phyloP scores from a whole-genome alignment of 2,113 vertebrate genomes.

The Noturus placidus region DNA sequence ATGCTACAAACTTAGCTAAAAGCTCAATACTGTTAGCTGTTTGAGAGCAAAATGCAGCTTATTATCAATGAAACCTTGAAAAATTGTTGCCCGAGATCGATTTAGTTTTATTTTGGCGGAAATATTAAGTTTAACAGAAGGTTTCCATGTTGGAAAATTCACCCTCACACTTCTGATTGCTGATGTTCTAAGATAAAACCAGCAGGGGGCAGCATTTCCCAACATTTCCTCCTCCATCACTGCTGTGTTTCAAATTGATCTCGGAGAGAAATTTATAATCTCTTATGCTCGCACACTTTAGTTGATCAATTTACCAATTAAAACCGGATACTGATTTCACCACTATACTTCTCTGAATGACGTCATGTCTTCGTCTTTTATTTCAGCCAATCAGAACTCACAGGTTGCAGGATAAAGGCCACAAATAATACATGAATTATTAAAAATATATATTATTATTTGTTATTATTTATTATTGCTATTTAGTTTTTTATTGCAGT shows the following conservation, averaged over 20 bases:
- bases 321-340: background rate
- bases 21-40: background rate
- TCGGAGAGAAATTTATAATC: background rate
- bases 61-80: too few species aligned
- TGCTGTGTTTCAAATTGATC: background rate
- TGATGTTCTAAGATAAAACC: background rate
- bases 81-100: background rate
- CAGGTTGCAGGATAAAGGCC: background rate
- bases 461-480: too few species aligned
- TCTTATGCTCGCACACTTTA: background rate
- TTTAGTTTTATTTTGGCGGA: background rate
- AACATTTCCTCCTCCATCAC: background rate
- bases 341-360: background rate
- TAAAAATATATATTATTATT: background rate
- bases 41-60: background rate
- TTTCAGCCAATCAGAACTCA: background rate
- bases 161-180: background rate
- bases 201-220: slow-evolving; percentile 34
- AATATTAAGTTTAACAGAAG: background rate
- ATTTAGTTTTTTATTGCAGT: too few species aligned
- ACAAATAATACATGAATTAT: too few species aligned
- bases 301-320: background rate
- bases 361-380: background rate
- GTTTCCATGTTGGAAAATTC: background rate
- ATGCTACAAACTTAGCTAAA: too few species aligned